Evolutionary conservation across 1,140 invertebrate species (phyloP), one percentile per base, ranked within the genome.

Genomic region (Heterodera carotae): DNA sequence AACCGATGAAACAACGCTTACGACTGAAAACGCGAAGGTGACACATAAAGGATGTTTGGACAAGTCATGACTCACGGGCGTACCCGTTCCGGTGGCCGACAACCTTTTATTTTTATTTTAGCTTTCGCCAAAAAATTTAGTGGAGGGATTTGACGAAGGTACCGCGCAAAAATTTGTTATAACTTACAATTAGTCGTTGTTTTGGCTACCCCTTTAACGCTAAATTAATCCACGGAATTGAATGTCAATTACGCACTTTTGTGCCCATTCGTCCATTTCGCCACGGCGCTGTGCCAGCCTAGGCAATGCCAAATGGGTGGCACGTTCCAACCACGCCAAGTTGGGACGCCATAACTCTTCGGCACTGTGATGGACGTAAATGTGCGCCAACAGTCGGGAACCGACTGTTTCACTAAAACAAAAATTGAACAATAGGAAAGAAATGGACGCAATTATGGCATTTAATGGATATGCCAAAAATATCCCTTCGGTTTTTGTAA

Each of bases 401-500:
- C 81, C 81, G 27, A 71, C 70, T 43, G 82, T n/a, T 56, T 84
- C 82, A 8, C 81, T 82, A 56, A 82, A 82, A 27, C 29, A 25
- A 36, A 43, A n/a, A n/a, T n/a, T n/a, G n/a, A n/a, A n/a, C n/a
- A n/a, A n/a, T n/a, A n/a, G n/a, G 48, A 31, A 76, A 15, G 27
- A 12, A 29, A 31, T 34, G 27, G 34, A 60, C 3, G 33, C 5
- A 27, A 29, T 29, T n/a, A n/a, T 29, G 60, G 12, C 7, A 33
- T 18, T 76, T 43, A n/a, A n/a, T n/a, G n/a, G n/a, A n/a, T n/a
- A n/a, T 25, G 31, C 53, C 2, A 59, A 76, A 29, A 67, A 7
- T 12, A 18, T 39, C 18, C 8, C 64, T 2, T 2, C 64, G 15
- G 6, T 12, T 8, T 67, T 15, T 34, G 15, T 22, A 67, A 36